Conservation (phyloP, 2,888 invertebrate genomes). For the Actias luna region DNA sequence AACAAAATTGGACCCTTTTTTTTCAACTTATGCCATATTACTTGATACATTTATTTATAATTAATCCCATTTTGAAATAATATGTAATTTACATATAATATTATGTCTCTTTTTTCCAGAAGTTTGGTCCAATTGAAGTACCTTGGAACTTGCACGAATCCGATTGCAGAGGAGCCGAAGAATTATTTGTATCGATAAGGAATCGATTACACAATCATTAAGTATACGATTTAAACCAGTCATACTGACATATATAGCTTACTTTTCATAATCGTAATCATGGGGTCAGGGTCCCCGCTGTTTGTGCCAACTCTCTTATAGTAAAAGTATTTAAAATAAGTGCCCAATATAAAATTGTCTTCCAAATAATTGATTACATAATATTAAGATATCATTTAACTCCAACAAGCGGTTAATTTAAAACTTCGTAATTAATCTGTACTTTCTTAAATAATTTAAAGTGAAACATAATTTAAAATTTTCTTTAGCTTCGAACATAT, state of each 20-base stretch:
- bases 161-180: constrained; percentile 91
- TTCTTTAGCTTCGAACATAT: neutral
- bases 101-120: constrained; percentile 49
- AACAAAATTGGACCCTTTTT: no score
- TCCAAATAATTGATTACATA: no score
- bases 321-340: constrained; percentile 37
- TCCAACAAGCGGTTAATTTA: constrained; percentile 37
- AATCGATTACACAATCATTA: constrained; percentile 21
- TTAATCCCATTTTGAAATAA: neutral
- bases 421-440: neutral
- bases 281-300: constrained; percentile 41
- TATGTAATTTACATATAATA: neutral
- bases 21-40: no score
- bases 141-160: constrained; percentile 92
- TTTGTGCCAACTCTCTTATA: constrained; percentile 63
- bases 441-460: neutral
- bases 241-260: constrained; percentile 49
- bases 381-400: no score
- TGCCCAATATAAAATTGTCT: constrained; percentile 45
- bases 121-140: constrained; percentile 89
- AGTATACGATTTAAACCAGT: constrained; percentile 37
- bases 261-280: constrained; percentile 42
- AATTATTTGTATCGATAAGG: constrained; percentile 89
- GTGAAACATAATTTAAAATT: neutral
- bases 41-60: no score